Percentiles rank a stretch among this genome's conserved stretches.
Conservation (phyloP, 2,113 vertebrate species). For the Micronisus gabar region DNA sequence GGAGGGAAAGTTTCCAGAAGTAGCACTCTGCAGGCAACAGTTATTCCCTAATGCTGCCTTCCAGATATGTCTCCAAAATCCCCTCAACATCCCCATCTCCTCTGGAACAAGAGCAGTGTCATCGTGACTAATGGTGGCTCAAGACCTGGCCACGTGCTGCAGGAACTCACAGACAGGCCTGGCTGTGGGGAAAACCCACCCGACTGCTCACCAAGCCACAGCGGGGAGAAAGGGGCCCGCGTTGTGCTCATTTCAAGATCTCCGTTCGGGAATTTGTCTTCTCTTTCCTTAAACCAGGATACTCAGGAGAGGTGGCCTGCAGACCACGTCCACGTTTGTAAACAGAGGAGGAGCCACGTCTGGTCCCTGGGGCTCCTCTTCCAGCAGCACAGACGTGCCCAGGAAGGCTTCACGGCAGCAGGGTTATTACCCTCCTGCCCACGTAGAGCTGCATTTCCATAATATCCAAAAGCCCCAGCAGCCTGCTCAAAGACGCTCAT, state of each 20-base stretch:
- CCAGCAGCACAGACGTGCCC: background rate
- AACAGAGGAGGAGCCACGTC: background rate
- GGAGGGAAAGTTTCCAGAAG: background rate
- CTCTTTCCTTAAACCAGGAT: background rate
- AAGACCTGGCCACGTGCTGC: fast-evolving
- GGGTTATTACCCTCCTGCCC: background rate
- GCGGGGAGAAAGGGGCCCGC: background rate
- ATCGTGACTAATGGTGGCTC: background rate
- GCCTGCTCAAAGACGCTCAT: fast-evolving
- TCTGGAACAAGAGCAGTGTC: background rate
- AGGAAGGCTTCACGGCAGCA: background rate
- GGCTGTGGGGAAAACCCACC: background rate
- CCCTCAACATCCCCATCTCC: background rate
- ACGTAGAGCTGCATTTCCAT: background rate
- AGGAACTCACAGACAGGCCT: background rate
- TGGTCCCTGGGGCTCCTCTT: background rate
- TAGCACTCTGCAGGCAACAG: background rate
- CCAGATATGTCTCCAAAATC: background rate
- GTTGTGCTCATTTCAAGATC: background rate
- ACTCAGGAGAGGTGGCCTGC: background rate
- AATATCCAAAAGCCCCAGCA: background rate
- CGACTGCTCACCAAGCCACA: fast-evolving
- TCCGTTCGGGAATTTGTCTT: background rate
- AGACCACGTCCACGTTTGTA: fast-evolving
- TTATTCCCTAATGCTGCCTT: background rate